These are phyloP conservation scores for Crocallis elinguaria DNA, from an alignment of 2,888 invertebrate genomes.

Conservation along the genomic window DNA sequence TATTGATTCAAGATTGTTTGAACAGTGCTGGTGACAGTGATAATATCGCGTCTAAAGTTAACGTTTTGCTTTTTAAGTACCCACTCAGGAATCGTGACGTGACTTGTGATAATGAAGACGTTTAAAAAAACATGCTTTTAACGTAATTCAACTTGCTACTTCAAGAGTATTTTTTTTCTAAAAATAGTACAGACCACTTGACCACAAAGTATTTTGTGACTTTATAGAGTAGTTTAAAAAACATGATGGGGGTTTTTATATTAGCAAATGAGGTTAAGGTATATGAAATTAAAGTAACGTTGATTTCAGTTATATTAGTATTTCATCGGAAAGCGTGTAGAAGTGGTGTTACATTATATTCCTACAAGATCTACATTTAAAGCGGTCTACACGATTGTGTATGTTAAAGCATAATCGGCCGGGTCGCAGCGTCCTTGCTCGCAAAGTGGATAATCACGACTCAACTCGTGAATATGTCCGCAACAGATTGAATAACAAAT, in stretches of 20 bases:
- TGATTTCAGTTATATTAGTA: background rate
- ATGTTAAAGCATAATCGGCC: constrained; percentile 54
- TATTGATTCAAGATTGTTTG: constrained; percentile 58
- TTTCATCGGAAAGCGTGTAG: constrained; percentile 2
- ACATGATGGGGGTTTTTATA: too few relatives aligned
- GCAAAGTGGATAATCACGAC: constrained; percentile 81
- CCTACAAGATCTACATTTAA: constrained; percentile 23
- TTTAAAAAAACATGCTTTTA: constrained; percentile 10
- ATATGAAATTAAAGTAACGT: background rate
- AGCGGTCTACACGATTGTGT: constrained; percentile 14
- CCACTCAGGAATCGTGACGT: constrained; percentile 37
- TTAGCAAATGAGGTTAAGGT: too few relatives aligned
- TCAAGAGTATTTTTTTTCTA: too few relatives aligned
- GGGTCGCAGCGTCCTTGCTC: constrained; percentile 64
- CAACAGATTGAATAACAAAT: constrained; percentile 72
- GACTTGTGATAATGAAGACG: constrained; percentile 28
- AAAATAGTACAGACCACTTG: too few relatives aligned
- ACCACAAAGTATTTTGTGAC: too few relatives aligned
- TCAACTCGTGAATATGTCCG: constrained; percentile 57
- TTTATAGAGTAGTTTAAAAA: too few relatives aligned
- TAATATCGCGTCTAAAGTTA: constrained; percentile 38
- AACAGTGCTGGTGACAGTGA: constrained; percentile 34
- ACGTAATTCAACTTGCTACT: too few relatives aligned
- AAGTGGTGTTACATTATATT: constrained; percentile 1
- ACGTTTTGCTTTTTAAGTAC: constrained; percentile 45